Base-by-base conservation (phyloP, 2,888 invertebrate genomes). In the Cryptophagus acutangulus region DNA sequence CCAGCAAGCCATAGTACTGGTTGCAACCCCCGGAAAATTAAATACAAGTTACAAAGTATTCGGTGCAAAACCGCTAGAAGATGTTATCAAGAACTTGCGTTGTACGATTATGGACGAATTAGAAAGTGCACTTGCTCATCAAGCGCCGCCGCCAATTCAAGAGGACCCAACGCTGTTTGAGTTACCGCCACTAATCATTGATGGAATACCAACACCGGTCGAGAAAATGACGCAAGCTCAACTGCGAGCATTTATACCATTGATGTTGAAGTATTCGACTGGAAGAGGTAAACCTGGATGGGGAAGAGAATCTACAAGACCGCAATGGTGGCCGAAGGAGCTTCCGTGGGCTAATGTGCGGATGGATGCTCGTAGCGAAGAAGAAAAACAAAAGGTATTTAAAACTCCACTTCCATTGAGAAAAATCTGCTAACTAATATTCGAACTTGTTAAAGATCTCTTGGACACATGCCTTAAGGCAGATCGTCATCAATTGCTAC, bases 181-280 rank as follows among this genome's bases (percentile, higher is more conserved):
- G 75, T 74, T 96, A 69, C 96, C 96, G 47, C 93, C 94, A 31
- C 77, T 96, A 51, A 92, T 94, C 61, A 92, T 96, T 61, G 95
- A 96, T 72, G 95, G 95, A 49, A 96, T 95, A 67, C 95, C 95
- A 49, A 96, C 95, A 45, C 94, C 95, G 10, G 94, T 96, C 1
- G 95, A 96, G 74, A 96, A 96, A 78, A 96, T 96, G 96, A 96
- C 95, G 26, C 94, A 95, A 75, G 95, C 95, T 38, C 95, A 96
- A 72, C 74, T 96, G 45, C 73, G 96, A 59, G 94, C 94, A 43
- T 96, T 96, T 71, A 96, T 96, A 60, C 95, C 95, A 48, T 79
- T 96, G 58, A 96, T 96, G 95, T 76, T 96, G 63, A 96, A 96
- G 73, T 95, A 94, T 71, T 94, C 94, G 3, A 96, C 95, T 54